phyloP scores from a whole-genome alignment of 1,140 invertebrate species.

The Ephestia elutella region DNA sequence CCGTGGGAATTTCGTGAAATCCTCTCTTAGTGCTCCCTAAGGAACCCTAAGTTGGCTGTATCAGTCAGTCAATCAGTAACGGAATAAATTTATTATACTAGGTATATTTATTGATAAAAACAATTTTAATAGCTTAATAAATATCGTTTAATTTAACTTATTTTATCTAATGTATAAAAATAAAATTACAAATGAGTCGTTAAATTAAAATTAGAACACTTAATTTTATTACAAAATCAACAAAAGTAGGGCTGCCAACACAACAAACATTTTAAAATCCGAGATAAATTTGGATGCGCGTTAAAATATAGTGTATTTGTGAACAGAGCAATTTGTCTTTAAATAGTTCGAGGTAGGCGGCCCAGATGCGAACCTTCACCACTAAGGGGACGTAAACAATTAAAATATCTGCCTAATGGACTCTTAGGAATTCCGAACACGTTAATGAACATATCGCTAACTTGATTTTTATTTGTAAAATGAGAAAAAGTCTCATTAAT shows the following conservation, averaged over 20 bases:
- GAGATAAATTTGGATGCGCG: neutral
- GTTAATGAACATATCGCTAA: slow-evolving; percentile 68
- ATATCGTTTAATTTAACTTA: no score
- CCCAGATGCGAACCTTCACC: slow-evolving; percentile 64
- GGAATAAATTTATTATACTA: no score
- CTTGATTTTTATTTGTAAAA: slow-evolving; percentile 49
- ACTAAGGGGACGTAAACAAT: slow-evolving; percentile 53
- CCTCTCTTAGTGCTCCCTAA: no score
- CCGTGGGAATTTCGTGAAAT: no score
- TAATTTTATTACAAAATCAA: slow-evolving; percentile 3
- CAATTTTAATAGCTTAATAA: no score
- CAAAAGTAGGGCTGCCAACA: neutral
- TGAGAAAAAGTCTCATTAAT: slow-evolving; percentile 39
- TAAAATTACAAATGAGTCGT: neutral
- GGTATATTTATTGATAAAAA: no score
- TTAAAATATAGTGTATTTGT: slow-evolving; percentile 1
- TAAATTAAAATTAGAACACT: neutral
- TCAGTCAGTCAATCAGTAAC: no score
- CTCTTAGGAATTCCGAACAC: slow-evolving; percentile 54
- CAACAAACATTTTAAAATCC: neutral
- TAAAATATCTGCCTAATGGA: slow-evolving; percentile 74
- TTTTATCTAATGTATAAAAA: neutral
- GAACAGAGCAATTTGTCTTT: slow-evolving; percentile 58
- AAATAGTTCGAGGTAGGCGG: slow-evolving; percentile 64
- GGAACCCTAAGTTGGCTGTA: no score